Evolutionary conservation across 1,140 invertebrate species (phyloP).

Genomic region (Rhysida immarginata): DNA sequence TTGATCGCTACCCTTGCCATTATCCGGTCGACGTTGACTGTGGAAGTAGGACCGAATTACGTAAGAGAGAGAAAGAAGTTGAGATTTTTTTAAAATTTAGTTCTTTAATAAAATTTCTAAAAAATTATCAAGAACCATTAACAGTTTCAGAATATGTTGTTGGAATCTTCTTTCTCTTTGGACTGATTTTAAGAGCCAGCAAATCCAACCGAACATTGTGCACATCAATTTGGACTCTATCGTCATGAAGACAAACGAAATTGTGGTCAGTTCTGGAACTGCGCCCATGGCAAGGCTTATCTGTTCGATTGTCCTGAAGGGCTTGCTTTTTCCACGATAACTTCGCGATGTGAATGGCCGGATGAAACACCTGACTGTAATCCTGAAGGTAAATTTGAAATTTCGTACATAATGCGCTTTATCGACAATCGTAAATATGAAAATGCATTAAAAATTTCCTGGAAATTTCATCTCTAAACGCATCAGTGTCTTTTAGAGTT

Average conservation of each 20-base stretch:
- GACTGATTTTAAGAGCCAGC: conserved; percentile 56
- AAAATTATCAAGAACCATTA: too few relatives aligned
- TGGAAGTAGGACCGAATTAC: conserved; percentile 49
- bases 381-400: conserved; percentile 25
- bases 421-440: too few relatives aligned
- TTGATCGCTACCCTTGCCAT: conserved; percentile 50
- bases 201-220: conserved; percentile 47
- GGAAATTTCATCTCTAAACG: too few relatives aligned
- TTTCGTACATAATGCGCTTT: too few relatives aligned
- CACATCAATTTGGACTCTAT: conserved; percentile 72
- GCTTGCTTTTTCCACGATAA: conserved; percentile 73
- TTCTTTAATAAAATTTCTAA: too few relatives aligned
- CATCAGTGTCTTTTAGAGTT: conserved; percentile 12
- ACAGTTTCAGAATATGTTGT: too few relatives aligned
- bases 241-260: conserved; percentile 60
- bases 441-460: too few relatives aligned
- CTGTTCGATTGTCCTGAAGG: conserved; percentile 68
- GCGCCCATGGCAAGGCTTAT: conserved; percentile 63
- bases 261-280: conserved; percentile 76
- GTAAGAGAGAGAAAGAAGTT: conserved; percentile 46
- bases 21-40: conserved; percentile 64
- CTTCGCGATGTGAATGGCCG: conserved; percentile 74
- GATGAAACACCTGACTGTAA: conserved; percentile 57
- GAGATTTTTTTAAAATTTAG: too few relatives aligned
- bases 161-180: too few relatives aligned